Base-by-base conservation (phyloP, 2,888 invertebrate species). In the Rhagonycha fulva region DNA sequence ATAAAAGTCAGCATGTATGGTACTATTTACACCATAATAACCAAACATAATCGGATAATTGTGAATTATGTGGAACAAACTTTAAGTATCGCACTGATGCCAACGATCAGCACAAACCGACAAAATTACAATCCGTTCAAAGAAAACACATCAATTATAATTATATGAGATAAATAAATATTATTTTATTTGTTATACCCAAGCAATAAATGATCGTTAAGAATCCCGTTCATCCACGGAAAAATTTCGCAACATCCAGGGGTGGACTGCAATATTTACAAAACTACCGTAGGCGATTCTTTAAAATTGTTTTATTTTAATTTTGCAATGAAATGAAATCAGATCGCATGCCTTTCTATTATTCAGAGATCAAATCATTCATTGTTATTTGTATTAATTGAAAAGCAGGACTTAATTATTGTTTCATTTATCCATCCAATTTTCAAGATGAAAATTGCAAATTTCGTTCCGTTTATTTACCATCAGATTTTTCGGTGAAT, bases 41-140 rank as follows among this genome's bases (percentile, higher is more conserved):
- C 76, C 78, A 76, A 76, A 73, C 74, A 77, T 79, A 80, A 80
- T 80, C 79, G 78, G 80, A 75, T 80, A 80, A 80, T 80, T 79
- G 79, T 78, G 77, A 80, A 76, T 80, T 80, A 80, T 79, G 80
- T 76, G 76, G 66, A 72, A 72, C 75, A 66, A 32, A 26, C 32
- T 47, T 68, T 74, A 63, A 69, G 69, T 66, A 70, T 66, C n/a
- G 63, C 63, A 24, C n/a, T 47, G 47, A 47, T 47, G 47, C 2
- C 47, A 47, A n/a, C n/a, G n/a, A 47, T 47, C 47, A 47, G 47
- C 47, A 47, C 47, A 68, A 32, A 32, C 62, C 62, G 70, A 32
- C 71, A 32, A 30, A 72, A 72, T 72, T 68, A 72, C 60, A 28
- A n/a, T 30, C 72, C 68, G 30, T 72, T 72, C 72, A 72, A 26